Conservation (phyloP, 2,797 vertebrate genomes). For the Orientallactaga sibirica region DNA sequence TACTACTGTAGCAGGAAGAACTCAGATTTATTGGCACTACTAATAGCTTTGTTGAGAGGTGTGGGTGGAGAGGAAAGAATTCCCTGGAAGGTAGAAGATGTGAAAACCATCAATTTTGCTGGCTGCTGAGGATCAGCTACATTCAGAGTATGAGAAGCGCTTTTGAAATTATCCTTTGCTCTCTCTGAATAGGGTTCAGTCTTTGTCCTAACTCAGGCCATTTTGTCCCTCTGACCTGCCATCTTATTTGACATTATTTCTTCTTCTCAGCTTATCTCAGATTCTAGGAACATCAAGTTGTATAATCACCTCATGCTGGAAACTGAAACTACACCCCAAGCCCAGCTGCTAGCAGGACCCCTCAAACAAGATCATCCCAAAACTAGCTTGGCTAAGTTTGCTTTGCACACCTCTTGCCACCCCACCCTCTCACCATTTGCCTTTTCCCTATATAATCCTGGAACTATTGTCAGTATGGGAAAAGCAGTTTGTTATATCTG, state of each 20-base stretch:
- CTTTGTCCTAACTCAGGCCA: neutral
- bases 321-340: neutral
- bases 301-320: neutral
- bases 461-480: neutral
- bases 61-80: conserved; percentile 3
- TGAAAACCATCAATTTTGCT: conserved; percentile 8
- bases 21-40: conserved; percentile 65
- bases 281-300: neutral
- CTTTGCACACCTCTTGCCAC: neutral
- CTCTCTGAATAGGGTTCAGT: neutral
- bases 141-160: neutral
- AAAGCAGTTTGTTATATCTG: neutral
- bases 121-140: neutral
- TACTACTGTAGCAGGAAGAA: conserved; percentile 69
- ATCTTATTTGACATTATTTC: neutral
- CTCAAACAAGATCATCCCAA: neutral
- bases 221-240: neutral
- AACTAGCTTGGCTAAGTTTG: too few species aligned
- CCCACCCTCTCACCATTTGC: neutral
- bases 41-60: neutral
- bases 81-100: neutral
- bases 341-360: neutral
- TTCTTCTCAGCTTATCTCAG: neutral
- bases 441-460: neutral
- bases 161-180: neutral